Base-by-base conservation (phyloP, 2,113 vertebrate species). In the Xyrauchen texanus region DNA sequence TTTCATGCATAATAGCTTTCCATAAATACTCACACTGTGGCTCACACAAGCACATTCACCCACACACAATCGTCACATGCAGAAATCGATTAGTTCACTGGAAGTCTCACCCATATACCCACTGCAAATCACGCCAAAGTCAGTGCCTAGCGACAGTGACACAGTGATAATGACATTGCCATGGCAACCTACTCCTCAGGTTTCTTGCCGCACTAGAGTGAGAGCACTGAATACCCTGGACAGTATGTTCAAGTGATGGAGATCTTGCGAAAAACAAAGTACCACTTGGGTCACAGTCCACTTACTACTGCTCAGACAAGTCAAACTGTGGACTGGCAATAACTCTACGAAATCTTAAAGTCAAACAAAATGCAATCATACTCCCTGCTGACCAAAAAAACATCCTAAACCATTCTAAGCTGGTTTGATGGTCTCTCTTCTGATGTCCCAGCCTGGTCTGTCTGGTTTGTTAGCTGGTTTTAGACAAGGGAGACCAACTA, bases 131-230 rank as follows among this genome's bases (percentile, higher is more conserved):
- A 47, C 66, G 8, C 73, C 55, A 74, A 69, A 69, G 52, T 45
- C 60, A 71, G 52, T 44, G 8, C 77, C 69, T 75, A 68, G 67
- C 68, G 51, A 82, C 69, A 82, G 55, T 47, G 74, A 68, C 63
- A 77, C 53, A 66, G 67, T 62, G 77, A 78, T 61, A 73, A 72
- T 81, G 80, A 75, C 77, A 80, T 77, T 77, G 74, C 81, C 78
- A 78, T 80, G 82, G 82, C 21, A 82, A 87, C 80, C 21, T 74
- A 42, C 15, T 55, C 68, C 44, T 65, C 21, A 34, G 44, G 65
- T 81, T 64, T 53, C 57, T 62, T 21, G 68, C 15, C 13, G 62
- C 69, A 75, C 75, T 62, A 9, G 21, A n/a, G 65, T 62, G 57
- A 83, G 44, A 65, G 66, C 62, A 46, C 44, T 72, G 72, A 79